phyloP scores from a whole-genome alignment of 2,113 vertebrate genomes.

The Tapirus terrestris region DNA sequence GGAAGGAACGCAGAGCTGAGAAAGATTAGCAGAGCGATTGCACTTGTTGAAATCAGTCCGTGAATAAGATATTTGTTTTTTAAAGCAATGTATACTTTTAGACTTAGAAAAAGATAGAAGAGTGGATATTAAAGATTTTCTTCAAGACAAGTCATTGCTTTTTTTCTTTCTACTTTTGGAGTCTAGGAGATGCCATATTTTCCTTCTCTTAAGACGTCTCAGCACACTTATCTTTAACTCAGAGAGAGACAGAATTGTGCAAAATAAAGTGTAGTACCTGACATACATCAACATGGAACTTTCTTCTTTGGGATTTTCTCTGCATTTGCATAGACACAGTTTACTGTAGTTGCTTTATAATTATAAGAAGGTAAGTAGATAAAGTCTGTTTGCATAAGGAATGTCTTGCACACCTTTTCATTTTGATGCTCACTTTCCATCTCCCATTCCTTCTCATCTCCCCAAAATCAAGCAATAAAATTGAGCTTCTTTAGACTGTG shows the following conservation, averaged over 20 bases:
- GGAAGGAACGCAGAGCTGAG: not conserved
- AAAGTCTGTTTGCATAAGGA: not conserved
- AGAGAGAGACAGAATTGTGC: not conserved
- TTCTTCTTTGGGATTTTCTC: not conserved
- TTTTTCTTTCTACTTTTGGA: not conserved
- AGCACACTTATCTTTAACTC: not conserved
- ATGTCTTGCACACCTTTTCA: not conserved
- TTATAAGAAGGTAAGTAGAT: not conserved
- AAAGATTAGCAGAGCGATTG: slow-evolving; percentile 38
- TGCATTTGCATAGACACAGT: not conserved
- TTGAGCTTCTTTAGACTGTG: not conserved
- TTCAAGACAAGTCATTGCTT: not conserved
- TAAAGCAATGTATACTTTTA: not conserved
- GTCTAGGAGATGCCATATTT: not conserved
- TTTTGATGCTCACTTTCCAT: not conserved
- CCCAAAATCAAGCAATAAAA: not conserved
- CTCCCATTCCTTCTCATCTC: not conserved
- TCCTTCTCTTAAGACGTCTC: not conserved
- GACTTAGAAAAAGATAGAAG: not conserved
- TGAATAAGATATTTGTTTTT: slow-evolving; percentile 9
- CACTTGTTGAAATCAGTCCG: not conserved
- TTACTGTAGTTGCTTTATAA: not conserved
- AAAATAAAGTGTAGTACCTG: not conserved
- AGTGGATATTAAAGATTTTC: not conserved
- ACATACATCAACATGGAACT: not conserved